These are phyloP conservation scores for Acridotheres tristis DNA, from an alignment of 2,797 vertebrate species.

Conservation along the genomic window DNA sequence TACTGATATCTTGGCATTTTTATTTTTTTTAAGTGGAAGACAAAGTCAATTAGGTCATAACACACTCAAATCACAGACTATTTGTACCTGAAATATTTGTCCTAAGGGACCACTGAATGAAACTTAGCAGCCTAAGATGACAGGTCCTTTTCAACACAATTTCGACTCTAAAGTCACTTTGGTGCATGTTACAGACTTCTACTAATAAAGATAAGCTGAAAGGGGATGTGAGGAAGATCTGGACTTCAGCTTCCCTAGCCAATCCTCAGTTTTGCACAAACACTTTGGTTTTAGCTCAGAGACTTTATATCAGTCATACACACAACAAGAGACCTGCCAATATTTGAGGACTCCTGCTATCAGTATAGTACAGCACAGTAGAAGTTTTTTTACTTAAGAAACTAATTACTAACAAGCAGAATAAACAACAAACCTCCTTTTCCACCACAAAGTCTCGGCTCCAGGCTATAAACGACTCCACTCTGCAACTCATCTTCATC, in stretches of 20 bases:
- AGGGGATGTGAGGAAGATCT: neutral
- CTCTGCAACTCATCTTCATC: slow-evolving; percentile 72
- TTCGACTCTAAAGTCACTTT: neutral
- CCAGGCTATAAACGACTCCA: slow-evolving; percentile 86
- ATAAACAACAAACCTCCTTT: slow-evolving; percentile 87
- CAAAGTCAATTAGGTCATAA: neutral
- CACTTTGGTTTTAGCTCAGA: neutral
- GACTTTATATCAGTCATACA: neutral
- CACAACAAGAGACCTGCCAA: neutral
- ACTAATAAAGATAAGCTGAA: neutral
- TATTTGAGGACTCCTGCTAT: neutral
- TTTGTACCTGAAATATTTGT: neutral
- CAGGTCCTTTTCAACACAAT: neutral
- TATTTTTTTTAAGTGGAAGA: neutral
- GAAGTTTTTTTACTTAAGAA: neutral
- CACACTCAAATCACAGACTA: neutral
- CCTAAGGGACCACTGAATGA: neutral
- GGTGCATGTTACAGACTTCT: neutral
- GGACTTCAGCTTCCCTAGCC: neutral
- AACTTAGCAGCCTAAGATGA: neutral
- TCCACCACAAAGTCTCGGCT: slow-evolving; percentile 87
- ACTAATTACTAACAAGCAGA: neutral
- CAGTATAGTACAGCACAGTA: fast-evolving
- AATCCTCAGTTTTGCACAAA: neutral
- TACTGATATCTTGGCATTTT: neutral